Conservation (phyloP, 1,140 invertebrate species). For the Pseudomyrmex sp. region DNA sequence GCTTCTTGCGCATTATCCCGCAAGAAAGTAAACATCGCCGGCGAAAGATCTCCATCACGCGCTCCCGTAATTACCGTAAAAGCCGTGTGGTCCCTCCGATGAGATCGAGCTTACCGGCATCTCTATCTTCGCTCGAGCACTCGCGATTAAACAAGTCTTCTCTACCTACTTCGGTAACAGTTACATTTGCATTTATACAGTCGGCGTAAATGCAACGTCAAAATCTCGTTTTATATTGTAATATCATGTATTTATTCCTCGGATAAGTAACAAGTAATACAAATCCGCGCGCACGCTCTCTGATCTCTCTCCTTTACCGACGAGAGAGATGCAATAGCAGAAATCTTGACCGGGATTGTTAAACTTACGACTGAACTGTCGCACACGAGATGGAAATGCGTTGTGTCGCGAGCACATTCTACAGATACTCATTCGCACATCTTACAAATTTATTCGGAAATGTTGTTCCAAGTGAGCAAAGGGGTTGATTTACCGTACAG, state of each 20-base stretch:
- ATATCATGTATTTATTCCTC: background rate
- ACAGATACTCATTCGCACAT: background rate
- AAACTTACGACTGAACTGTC: background rate
- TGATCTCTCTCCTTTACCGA: too few relatives aligned
- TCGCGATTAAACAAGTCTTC: conserved; percentile 4
- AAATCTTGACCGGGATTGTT: conserved; percentile 1
- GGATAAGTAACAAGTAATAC: background rate
- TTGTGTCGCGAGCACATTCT: background rate
- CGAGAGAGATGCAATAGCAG: too few relatives aligned
- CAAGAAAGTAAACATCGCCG: conserved; percentile 48
- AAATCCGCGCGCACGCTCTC: background rate
- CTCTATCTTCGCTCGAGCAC: conserved; percentile 3
- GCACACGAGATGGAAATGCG: background rate
- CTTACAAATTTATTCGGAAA: background rate
- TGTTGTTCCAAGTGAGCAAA: background rate
- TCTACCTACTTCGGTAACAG: conserved; percentile 11
- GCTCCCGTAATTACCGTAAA: conserved; percentile 44
- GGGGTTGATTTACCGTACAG: background rate
- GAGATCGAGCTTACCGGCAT: conserved; percentile 6
- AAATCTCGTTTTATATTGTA: background rate
- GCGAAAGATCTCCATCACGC: conserved; percentile 27
- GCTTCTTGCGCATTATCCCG: conserved; percentile 10
- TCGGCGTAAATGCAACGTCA: background rate
- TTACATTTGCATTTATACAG: background rate
- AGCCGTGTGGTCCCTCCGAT: conserved; percentile 22